Base-by-base conservation (phyloP, 2,888 invertebrate genomes). In the Drosophila kanekoi region DNA sequence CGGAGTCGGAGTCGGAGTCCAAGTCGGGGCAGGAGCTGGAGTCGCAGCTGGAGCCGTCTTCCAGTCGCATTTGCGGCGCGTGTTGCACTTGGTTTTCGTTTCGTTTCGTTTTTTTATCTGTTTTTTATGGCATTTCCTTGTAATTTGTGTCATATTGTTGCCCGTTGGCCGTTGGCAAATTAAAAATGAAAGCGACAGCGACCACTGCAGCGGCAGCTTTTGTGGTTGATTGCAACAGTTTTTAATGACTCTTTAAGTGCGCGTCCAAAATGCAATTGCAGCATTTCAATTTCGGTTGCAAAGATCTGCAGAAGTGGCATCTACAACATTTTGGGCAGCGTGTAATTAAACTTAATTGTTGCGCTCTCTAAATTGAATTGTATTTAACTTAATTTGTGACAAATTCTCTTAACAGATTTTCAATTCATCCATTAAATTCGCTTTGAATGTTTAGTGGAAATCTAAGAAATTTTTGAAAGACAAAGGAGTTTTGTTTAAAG, bases 81-180 rank as follows among this genome's bases (percentile, higher is more conserved):
- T 67, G 62, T 44, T 54, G 70, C 63, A 53, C 38, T 45, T 37
- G n/a, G 13, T 63, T 67, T 71, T 49, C 0, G 28, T 28, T 62
- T 71, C 74, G 4, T 20, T 20, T 20, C 5, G 4, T 20, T 3
- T 20, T 20, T 20, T 3, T 20, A 4, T n/a, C n/a, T n/a, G n/a
- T 5, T 20, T 5, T 79, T 82, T 75, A 83, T 83, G 79, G 69
- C 84, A 83, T 82, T 83, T 81, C 77, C 85, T 80, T 84, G 82
- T 82, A 83, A 84, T 83, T 83, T 83, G 82, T 74, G 81, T 70
- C 85, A 84, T 83, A 84, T 83, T 83, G 85, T 83, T 81, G 79
- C 52, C 73, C 73, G 76, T 23, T 70, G 83, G 70, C 60, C 72
- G 61, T 8, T 28, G 58, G 64, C 65, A 79, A 84, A 79, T 82